Evolutionary conservation across 2,888 invertebrate species (phyloP).

Genomic region (Acronicta alni): DNA sequence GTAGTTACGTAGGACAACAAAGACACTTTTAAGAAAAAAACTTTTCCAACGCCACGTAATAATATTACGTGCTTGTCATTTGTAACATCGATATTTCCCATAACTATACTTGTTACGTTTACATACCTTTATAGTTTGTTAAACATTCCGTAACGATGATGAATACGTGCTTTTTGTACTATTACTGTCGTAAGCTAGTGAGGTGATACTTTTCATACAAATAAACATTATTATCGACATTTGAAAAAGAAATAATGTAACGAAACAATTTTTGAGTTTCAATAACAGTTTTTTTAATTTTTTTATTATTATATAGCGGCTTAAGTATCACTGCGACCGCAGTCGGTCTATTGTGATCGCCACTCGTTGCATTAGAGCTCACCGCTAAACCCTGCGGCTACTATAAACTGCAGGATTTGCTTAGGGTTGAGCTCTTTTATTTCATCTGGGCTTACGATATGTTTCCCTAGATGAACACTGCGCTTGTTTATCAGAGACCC

Average conservation of each 20-base stretch:
- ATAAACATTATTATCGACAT: conserved; percentile 15
- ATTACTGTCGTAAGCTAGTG: conserved; percentile 32
- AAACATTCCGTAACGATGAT: conserved; percentile 54
- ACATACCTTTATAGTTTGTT: conserved; percentile 40
- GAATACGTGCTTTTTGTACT: conserved; percentile 49
- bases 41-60: conserved; percentile 46
- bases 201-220: conserved; percentile 15
- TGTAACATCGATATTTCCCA: conserved; percentile 50
- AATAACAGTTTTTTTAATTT: too few species aligned
- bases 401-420: too few species aligned
- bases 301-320: too few species aligned
- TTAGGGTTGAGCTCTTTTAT: too few species aligned
- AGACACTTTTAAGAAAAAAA: conserved; percentile 34
- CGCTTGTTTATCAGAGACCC: too few species aligned
- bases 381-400: too few species aligned
- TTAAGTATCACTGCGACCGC: too few species aligned
- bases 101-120: conserved; percentile 45
- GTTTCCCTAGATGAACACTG: too few species aligned
- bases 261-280: conserved; percentile 28
- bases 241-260: conserved; percentile 35
- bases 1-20: not conserved
- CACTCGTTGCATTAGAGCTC: too few species aligned
- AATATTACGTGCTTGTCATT: conserved; percentile 45
- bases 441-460: too few species aligned
- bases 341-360: too few species aligned